phyloP scores from a whole-genome alignment of 1,140 invertebrate genomes.

The Copidosoma floridanum region DNA sequence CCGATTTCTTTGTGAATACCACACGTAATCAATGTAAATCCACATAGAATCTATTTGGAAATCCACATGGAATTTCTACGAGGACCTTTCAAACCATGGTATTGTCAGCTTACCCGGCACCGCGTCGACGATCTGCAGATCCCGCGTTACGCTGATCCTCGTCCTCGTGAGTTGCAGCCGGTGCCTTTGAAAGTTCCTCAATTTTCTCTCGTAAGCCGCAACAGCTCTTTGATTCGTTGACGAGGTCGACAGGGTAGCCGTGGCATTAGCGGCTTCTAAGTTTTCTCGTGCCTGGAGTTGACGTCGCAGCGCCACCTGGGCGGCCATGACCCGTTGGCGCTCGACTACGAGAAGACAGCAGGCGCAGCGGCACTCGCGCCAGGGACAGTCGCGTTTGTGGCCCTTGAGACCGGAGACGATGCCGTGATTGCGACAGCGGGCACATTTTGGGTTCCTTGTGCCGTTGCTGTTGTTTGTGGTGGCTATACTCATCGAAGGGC shows the following conservation, averaged over 20 bases:
- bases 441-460: constrained; percentile 80
- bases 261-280: constrained; percentile 26
- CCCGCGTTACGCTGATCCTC: constrained; percentile 47
- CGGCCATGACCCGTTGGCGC: constrained; percentile 86
- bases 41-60: too few species aligned
- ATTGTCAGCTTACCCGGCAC: constrained; percentile 33
- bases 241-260: constrained; percentile 20
- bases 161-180: constrained; percentile 48
- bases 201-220: constrained; percentile 61
- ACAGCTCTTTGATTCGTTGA: constrained; percentile 50
- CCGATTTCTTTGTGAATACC: too few species aligned
- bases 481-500: too few species aligned
- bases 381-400: constrained; percentile 78
- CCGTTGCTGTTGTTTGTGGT: too few species aligned
- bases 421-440: constrained; percentile 84
- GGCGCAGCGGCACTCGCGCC: constrained; percentile 79
- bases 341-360: constrained; percentile 86
- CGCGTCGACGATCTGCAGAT: constrained; percentile 41
- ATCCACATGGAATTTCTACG: too few species aligned
- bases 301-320: constrained; percentile 64
- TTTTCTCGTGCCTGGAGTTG: constrained; percentile 62
- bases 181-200: constrained; percentile 63
- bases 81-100: too few species aligned
- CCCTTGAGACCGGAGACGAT: constrained; percentile 85
- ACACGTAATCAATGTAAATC: too few species aligned